Base-by-base conservation (phyloP, 1,140 invertebrate genomes). In the Olivierus martensii region DNA sequence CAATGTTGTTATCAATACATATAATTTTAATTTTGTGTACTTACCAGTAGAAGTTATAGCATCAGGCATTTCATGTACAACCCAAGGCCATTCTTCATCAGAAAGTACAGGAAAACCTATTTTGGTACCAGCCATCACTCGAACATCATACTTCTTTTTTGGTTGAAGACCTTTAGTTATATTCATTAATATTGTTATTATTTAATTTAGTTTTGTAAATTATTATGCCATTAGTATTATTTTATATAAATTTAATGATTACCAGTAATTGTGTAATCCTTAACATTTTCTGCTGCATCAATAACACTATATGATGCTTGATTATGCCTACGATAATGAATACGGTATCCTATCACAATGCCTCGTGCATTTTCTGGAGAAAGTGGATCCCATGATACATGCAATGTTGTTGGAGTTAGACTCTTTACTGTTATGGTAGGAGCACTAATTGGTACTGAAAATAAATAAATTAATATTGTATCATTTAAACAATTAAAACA, bases 361-460 rank as follows among this genome's bases (percentile, higher is more conserved):
- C 79, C 79, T 59, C 74, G 74, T n/a, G 77, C 70, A 57, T 75
- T 66, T 22, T 74, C 70, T 44, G 66, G 70, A 37, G 69, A 70
- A 14, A 82, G 60, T 44, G 73, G 68, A 42, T 69, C 68, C 81
- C 80, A 83, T 19, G 72, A 68, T 22, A 82, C 69, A 46, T 70
- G 68, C 15, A 68, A 64, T 49, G 74, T 75, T 56, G 71, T 77
- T 57, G 72, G 67, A 59, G 69, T 73, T 9, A 73, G 66, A 46
- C 68, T 65, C 52, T 70, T 66, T 53, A 79, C 62, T 36, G 67
- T 68, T 49, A 80, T 68, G 56, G 72, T 71, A 59, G 79, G 76
- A 46, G 71, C 73, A 49, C 69, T 69, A 61, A 68, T 72, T 55
- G 78, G 75, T 64, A 77, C 79, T 80, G 61, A 10, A 68, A 63